phyloP scores from a whole-genome alignment of 2,888 invertebrate species.

The Druceiella hillmani region DNA sequence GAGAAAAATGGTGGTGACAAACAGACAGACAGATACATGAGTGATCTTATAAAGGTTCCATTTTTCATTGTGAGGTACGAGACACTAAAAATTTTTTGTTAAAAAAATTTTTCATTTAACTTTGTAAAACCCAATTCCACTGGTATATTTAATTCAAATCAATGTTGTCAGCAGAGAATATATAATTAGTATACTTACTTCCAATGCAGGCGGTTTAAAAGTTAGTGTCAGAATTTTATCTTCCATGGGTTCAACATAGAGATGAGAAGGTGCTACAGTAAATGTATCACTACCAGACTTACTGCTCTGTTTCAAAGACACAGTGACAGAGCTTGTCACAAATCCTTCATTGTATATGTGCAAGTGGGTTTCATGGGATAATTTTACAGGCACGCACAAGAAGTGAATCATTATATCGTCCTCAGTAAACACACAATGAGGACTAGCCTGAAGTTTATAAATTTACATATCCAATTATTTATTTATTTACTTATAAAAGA shows the following conservation, averaged over 20 bases:
- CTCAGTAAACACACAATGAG: slow-evolving; percentile 45
- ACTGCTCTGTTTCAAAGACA: slow-evolving; percentile 37
- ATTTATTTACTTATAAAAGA: too few relatives aligned
- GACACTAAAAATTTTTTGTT: too few relatives aligned
- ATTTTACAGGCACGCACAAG: slow-evolving; percentile 39
- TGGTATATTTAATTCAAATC: too few relatives aligned
- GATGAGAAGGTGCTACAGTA: slow-evolving; percentile 40
- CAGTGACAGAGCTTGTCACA: slow-evolving; percentile 38
- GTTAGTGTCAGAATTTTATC: slow-evolving; percentile 40
- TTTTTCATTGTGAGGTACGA: too few relatives aligned
- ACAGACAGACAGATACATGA: too few relatives aligned
- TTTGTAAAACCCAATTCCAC: too few relatives aligned
- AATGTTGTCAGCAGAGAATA: too few relatives aligned
- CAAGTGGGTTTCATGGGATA: slow-evolving; percentile 32
- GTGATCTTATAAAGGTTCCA: too few relatives aligned
- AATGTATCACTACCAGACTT: slow-evolving; percentile 36
- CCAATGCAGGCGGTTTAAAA: slow-evolving; percentile 38
- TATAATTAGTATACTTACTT: slow-evolving; percentile 33
- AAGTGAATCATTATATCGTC: slow-evolving; percentile 42
- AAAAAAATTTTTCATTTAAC: too few relatives aligned
- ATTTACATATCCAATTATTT: too few relatives aligned
- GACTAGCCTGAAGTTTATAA: slow-evolving; percentile 40
- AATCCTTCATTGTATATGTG: slow-evolving; percentile 45
- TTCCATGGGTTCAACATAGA: slow-evolving; percentile 40
- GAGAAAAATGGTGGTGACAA: too few relatives aligned